Conservation (phyloP, 2,888 invertebrate genomes). For the Drosophila paramelanica region DNA sequence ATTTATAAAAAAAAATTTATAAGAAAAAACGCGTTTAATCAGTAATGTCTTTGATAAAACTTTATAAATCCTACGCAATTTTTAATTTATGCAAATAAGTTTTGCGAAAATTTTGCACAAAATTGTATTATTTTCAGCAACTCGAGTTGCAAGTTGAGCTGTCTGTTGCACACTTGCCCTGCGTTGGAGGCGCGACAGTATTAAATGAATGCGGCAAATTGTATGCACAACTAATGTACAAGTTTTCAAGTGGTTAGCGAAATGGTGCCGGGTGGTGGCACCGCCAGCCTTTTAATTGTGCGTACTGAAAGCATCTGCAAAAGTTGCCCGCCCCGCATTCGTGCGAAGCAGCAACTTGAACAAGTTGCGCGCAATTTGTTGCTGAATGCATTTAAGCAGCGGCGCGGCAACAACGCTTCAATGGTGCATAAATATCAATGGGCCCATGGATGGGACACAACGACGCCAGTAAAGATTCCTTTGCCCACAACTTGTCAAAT, state of each 20-base stretch:
- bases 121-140: conserved; percentile 3
- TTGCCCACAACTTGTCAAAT: conserved; percentile 66
- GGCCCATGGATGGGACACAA: conserved; percentile 8
- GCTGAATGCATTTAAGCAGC: conserved; percentile 55
- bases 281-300: conserved; percentile 69
- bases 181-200: conserved; percentile 23
- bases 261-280: background rate
- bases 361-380: conserved; percentile 69
- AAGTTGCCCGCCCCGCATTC: conserved; percentile 42
- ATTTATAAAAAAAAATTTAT: background rate
- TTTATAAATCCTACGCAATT: conserved; percentile 3
- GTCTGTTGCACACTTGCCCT: conserved; percentile 46
- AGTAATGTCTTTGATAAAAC: no score
- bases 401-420: conserved; percentile 45
- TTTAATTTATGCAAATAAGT: conserved; percentile 16
- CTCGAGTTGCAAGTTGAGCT: conserved; percentile 17
- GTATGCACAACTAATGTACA: conserved; percentile 58
- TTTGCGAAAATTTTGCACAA: conserved; percentile 4
- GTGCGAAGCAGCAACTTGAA: conserved; percentile 60
- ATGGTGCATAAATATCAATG: conserved; percentile 66
- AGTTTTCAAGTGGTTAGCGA: conserved; percentile 34
- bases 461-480: conserved; percentile 31
- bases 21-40: background rate
- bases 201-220: conserved; percentile 56
- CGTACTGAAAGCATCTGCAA: conserved; percentile 64